Conservation (phyloP, 1,140 invertebrate species). For the Hylaeus anthracinus region DNA sequence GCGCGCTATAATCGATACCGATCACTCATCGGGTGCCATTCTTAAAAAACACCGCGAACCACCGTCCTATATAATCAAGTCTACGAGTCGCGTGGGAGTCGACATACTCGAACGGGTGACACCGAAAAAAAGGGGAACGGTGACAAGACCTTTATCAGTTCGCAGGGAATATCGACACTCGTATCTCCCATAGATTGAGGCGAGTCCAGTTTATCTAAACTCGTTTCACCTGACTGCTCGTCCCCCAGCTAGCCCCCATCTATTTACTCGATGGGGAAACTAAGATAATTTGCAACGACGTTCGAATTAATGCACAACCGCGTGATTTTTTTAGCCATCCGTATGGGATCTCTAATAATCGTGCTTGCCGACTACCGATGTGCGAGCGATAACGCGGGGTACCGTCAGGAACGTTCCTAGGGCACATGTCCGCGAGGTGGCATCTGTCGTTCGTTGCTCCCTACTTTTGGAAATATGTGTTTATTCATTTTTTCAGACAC, state of each 20-base stretch:
- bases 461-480: too few species aligned
- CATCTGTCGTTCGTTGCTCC: too few species aligned
- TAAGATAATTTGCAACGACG: conserved; percentile 5
- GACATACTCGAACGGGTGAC: not conserved
- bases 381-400: conserved; percentile 58
- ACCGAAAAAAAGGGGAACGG: conserved; percentile 5
- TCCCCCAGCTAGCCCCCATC: not conserved
- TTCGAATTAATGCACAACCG: conserved; percentile 8
- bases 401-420: not conserved
- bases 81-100: not conserved
- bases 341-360: conserved; percentile 70
- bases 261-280: conserved; percentile 16
- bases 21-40: too few species aligned
- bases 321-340: not conserved
- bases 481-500: too few species aligned
- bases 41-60: too few species aligned
- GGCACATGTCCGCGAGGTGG: too few species aligned
- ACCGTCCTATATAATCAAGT: too few species aligned
- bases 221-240: conserved; percentile 40
- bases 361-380: conserved; percentile 71
- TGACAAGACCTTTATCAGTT: conserved; percentile 2
- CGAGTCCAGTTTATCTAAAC: conserved; percentile 38
- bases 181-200: conserved; percentile 12
- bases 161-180: not conserved
- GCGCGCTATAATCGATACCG: too few species aligned